These are phyloP conservation scores for Plotosus lineatus DNA, from an alignment of 2,113 vertebrate genomes.

Conservation along the genomic window DNA sequence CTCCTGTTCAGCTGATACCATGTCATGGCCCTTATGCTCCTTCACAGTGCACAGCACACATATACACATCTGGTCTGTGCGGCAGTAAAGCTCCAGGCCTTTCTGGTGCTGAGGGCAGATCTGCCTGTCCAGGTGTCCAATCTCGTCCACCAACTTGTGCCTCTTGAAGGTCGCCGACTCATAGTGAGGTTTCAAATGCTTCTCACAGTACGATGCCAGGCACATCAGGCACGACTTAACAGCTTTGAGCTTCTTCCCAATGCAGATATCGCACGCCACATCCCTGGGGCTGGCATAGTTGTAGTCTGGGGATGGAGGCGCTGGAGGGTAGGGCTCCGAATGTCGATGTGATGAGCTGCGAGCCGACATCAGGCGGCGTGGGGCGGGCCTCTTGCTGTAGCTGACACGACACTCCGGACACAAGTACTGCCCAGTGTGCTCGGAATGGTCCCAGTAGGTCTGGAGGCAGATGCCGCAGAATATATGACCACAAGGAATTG, in stretches of 20 bases:
- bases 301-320: constrained; percentile 75
- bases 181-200: constrained; percentile 86
- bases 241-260: constrained; percentile 78
- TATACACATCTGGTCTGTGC: constrained; percentile 68
- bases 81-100: constrained; percentile 78
- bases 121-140: constrained; percentile 65
- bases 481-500: constrained; percentile 75
- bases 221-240: constrained; percentile 87
- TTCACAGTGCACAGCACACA: constrained; percentile 78
- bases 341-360: constrained; percentile 53
- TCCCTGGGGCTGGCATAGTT: constrained; percentile 72
- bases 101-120: constrained; percentile 79
- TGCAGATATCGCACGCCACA: constrained; percentile 80
- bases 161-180: constrained; percentile 83
- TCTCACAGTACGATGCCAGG: constrained; percentile 87
- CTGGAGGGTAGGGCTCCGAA: constrained; percentile 65
- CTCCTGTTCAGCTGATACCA: constrained; percentile 78
- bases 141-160: constrained; percentile 85
- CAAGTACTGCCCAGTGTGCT: constrained; percentile 66
- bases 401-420: constrained; percentile 74
- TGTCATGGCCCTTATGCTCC: constrained; percentile 80
- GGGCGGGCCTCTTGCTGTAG: constrained; percentile 75
- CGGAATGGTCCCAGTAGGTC: constrained; percentile 79
- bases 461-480: constrained; percentile 76
- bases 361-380: constrained; percentile 63